Base-by-base conservation (phyloP, 1,140 invertebrate genomes). In the Drosophila jambulina region DNA sequence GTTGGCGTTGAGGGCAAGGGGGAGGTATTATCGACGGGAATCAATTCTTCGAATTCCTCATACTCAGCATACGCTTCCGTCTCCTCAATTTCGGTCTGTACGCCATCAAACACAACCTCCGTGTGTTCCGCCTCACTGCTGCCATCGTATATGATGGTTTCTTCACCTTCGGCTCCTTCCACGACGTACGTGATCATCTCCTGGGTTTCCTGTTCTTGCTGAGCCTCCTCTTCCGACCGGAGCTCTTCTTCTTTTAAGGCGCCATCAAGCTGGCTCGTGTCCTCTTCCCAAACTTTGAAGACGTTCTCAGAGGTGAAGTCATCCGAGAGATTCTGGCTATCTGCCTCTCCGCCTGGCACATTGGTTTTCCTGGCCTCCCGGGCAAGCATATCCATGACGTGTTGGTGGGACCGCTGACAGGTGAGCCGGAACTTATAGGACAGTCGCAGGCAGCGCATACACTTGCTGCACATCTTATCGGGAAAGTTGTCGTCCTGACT, bases 381-480 rank as follows among this genome's bases (percentile, higher is more conserved):
- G 17, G 51, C 53, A 4, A 88, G 32, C 86, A 90, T 76, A 23
- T 90, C 86, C 27, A 77, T 75, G 9, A 90, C 75, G 15, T 90
- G 85, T 43, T 88, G 79, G 56, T 91, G 85, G 6, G 90, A 90
- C 56, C 80, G 57, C 59, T 91, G 90, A 46, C 90, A 91, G 43
- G 85, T 88, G 36, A 71, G 60, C 0, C 84, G 82, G 34, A 91
- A 91, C 64, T 82, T 91, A 42, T 81, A 91, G n/a, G 79, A 67
- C 2, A 80, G 21, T 0, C 80, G 80, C 46, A 64, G 58, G 48
- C 60, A 90, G 27, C 25, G 69, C 36, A 91, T 75, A 40, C 90
- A 91, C 36, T 80, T 80, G 21, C 64, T 72, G 58, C 90, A 91
- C 79, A 91, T 91, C 40, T 91, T 82, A 34, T 91, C 90, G 2